These are phyloP conservation scores for Atta cephalotes DNA, from an alignment of 1,140 invertebrate species.

Conservation along the genomic window DNA sequence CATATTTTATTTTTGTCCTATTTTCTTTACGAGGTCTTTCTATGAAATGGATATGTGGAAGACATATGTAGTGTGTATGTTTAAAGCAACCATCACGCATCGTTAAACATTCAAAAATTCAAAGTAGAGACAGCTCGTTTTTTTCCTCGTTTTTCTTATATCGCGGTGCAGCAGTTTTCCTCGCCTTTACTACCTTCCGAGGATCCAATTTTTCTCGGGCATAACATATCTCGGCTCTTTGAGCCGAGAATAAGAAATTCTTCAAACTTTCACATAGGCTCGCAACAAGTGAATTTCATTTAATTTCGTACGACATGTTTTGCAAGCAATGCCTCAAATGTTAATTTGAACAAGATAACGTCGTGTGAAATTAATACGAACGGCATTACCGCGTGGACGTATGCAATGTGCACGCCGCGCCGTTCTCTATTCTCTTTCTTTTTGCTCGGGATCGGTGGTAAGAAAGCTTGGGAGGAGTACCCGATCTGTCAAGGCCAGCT, in stretches of 20 bases:
- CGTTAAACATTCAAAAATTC: slow-evolving; percentile 51
- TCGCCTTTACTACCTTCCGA: not conserved
- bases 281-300: slow-evolving; percentile 25
- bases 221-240: not conserved
- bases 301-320: slow-evolving; percentile 12
- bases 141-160: not conserved
- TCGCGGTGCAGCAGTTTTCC: not conserved
- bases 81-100: slow-evolving; percentile 27
- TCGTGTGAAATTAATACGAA: slow-evolving; percentile 46
- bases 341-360: slow-evolving; percentile 18
- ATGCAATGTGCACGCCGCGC: slow-evolving; percentile 31
- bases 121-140: slow-evolving; percentile 6
- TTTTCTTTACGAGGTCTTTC: slow-evolving; percentile 31
- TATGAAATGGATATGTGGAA: not conserved
- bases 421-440: slow-evolving; percentile 20
- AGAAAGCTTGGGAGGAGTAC: slow-evolving; percentile 55
- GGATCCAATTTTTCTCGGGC: slow-evolving; percentile 33
- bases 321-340: not conserved
- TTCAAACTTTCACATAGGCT: not conserved
- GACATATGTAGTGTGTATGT: not conserved
- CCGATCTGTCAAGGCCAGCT: slow-evolving; percentile 72
- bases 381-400: slow-evolving; percentile 19
- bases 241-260: slow-evolving; percentile 20
- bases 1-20: not conserved
- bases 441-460: slow-evolving; percentile 42